Evolutionary conservation across 2,797 vertebrate species (phyloP), one percentile per base, ranked within the genome.

Genomic region (Anomalospiza imberbis): DNA sequence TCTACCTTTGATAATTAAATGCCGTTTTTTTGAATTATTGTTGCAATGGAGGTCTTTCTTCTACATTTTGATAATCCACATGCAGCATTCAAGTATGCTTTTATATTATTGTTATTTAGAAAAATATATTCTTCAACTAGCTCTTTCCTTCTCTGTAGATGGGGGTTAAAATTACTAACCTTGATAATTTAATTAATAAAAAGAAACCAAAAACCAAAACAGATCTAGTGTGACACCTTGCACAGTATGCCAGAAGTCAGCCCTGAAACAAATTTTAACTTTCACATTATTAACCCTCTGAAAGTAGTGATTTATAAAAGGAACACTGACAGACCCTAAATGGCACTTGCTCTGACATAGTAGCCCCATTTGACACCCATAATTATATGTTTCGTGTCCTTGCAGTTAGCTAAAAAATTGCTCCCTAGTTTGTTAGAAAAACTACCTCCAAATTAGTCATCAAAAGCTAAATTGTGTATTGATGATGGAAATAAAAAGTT

Each of bases 311-410:
- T 80, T 63, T 84, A 73, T 94, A 85, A 91, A 71, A 72, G 92
- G 94, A 93, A 73, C 81, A 80, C 85, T 93, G 91, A 80, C 92
- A 95, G 84, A 92, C 63, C 44, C 83, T 92, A 92, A 95, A 90
- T 94, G 94, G 90, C 89, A 85, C 81, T 93, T 96, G 60, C 6
- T 50, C 51, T 96, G 93, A 88, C 83, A 94, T 86, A 88, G 85
- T 93, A 81, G 65, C 72, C 91, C 74, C 85, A 92, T 93, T 95
- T 93, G 79, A 77, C 92, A 93, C 89, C 84, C 95, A 87, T 97
- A 95, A 97, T 96, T 96, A 97, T 91, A 93, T 94, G 85, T 95
- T 98, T 95, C 97, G 96, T 96, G 88, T 96, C 94, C 85, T 89
- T 77, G 89, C 88, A 85, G 75, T 93, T 97, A 92, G 78, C 82